Evolutionary conservation across 2,113 vertebrate species (phyloP).

Genomic region (Tretioscincus oriximinensis): DNA sequence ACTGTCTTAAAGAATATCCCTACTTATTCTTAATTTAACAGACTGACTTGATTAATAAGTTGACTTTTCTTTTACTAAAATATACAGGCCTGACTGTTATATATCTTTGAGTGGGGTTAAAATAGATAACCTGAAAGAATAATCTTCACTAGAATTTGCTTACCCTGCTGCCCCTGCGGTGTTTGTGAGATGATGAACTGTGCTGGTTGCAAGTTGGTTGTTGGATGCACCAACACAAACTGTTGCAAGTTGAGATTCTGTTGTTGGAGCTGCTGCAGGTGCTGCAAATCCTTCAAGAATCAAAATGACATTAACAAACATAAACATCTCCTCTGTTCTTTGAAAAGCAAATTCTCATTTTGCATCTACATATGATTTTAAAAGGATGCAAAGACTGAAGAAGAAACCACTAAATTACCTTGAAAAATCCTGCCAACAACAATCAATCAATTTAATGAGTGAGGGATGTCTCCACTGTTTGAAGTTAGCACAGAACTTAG

Average conservation of each 20-base stretch:
- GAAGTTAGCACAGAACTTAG: neutral
- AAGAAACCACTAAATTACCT: constrained; percentile 18
- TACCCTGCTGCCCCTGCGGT: constrained; percentile 93
- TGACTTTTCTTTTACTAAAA: neutral
- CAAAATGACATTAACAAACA: constrained; percentile 53
- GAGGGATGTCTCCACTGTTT: constrained; percentile 3
- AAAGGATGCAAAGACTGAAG: neutral
- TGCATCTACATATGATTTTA: neutral
- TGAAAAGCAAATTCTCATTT: constrained; percentile 15
- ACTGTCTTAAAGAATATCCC: neutral
- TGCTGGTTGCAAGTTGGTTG: constrained; percentile 88
- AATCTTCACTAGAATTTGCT: constrained; percentile 32
- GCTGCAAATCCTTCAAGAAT: constrained; percentile 78
- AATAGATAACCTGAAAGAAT: neutral
- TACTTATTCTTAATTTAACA: neutral
- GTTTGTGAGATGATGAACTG: constrained; percentile 99
- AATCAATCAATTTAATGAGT: neutral
- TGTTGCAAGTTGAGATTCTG: constrained; percentile 96
- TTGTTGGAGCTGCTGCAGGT: constrained; percentile 90
- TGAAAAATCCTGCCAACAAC: constrained; percentile 13
- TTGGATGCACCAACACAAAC: constrained; percentile 96
- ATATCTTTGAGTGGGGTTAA: neutral
- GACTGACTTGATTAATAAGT: neutral
- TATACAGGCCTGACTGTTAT: neutral
- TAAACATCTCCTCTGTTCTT: constrained; percentile 9